Percentiles rank a stretch among this genome's conserved stretches.
Evolutionary conservation across 2,113 vertebrate genomes (phyloP).

Genomic region (Oriolus oriolus): DNA sequence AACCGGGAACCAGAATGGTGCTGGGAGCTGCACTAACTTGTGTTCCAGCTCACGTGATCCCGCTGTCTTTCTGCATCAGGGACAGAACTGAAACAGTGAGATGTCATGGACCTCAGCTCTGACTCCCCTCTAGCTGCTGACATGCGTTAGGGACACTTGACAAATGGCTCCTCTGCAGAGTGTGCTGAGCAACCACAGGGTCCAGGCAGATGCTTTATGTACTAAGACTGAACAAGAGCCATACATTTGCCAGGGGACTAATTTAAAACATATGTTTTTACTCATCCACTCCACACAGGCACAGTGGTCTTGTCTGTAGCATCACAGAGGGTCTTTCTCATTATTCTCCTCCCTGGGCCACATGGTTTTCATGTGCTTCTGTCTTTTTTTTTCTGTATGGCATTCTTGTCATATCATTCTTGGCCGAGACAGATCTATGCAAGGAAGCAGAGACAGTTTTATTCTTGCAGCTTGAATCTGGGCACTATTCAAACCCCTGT

Average conservation of each 20-base stretch:
- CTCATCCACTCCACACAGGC: neutral
- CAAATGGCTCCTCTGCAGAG: neutral
- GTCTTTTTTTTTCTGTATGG: neutral
- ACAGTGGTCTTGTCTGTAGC: neutral
- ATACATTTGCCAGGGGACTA: neutral
- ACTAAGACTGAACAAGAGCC: neutral
- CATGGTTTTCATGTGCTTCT: neutral
- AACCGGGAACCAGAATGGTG: neutral
- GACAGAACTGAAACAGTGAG: neutral
- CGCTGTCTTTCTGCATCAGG: neutral
- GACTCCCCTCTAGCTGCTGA: neutral
- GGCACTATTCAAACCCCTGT: neutral
- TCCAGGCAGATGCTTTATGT: neutral
- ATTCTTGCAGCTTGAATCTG: neutral
- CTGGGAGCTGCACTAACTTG: neutral
- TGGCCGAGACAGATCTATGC: neutral
- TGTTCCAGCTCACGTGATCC: accelerated
- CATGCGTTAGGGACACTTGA: accelerated
- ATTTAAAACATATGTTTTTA: neutral
- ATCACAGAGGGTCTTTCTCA: neutral
- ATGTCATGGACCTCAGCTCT: neutral
- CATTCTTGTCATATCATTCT: neutral
- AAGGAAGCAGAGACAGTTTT: neutral
- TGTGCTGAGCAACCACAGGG: neutral
- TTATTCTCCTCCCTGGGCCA: neutral